A percentile compares a stretch with the other conserved stretches of the same genome.
phyloP scores from a whole-genome alignment of 1,140 invertebrate genomes.

The Chrysoperla carnea region DNA sequence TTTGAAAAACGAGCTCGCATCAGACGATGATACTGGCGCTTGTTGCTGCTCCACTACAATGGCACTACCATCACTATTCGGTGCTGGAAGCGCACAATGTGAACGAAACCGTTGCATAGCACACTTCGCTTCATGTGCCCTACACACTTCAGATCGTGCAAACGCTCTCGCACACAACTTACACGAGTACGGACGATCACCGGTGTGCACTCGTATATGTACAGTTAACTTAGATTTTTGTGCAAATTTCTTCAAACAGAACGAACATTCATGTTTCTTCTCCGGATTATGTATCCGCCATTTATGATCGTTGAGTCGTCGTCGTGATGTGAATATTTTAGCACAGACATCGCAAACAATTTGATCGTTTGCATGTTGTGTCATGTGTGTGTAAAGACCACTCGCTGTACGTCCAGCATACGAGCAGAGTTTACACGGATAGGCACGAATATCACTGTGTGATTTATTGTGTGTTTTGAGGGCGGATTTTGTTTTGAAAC shows the following conservation, averaged over 20 bases:
- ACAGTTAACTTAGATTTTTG: slow-evolving; percentile 12
- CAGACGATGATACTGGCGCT: no score
- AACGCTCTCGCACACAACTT: slow-evolving; percentile 5
- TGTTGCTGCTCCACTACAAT: no score
- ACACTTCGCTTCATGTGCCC: neutral
- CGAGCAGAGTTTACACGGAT: slow-evolving; percentile 32
- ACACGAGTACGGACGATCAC: slow-evolving; percentile 10
- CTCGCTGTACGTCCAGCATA: slow-evolving; percentile 19
- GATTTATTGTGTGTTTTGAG: slow-evolving; percentile 54
- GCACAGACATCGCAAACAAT: slow-evolving; percentile 13
- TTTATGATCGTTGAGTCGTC: slow-evolving; percentile 13
- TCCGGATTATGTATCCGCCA: slow-evolving; percentile 9
- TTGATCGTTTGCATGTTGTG: slow-evolving; percentile 11
- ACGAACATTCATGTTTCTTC: slow-evolving; percentile 12
- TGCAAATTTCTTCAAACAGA: slow-evolving; percentile 13
- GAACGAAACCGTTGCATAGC: neutral
- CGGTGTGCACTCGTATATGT: slow-evolving; percentile 11
- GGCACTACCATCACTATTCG: neutral
- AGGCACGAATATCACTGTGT: slow-evolving; percentile 48
- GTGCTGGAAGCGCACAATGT: neutral
- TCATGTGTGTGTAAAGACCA: slow-evolving; percentile 12
- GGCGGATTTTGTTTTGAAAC: slow-evolving; percentile 29
- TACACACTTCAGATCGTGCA: neutral
- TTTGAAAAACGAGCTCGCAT: no score
- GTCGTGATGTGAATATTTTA: slow-evolving; percentile 13